Evolutionary conservation across 2,888 invertebrate genomes (phyloP), one percentile per base, ranked within the genome.

Genomic region (Dicranocentrus wangi): DNA sequence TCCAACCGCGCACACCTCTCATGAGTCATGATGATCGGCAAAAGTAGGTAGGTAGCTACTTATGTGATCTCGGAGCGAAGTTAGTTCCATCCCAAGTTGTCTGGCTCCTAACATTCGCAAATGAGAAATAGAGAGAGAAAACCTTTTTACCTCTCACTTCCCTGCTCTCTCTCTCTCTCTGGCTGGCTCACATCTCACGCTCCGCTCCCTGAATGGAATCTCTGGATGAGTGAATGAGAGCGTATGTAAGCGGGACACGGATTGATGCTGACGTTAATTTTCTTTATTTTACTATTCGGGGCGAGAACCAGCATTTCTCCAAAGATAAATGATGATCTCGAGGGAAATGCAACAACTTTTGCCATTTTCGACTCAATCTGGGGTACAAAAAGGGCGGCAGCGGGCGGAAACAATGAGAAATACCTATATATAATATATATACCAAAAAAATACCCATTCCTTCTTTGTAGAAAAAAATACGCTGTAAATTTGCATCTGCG

Each of bases 211-310:
- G 15, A 25, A 27, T 1, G 25, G 25, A 23, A 27, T 25, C 23
- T 21, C 53, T 55, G 71, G 61, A 23, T 25, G 53, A 73, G 32
- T 73, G 72, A 51, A 51, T 51, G 63, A 73, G n/a, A 51, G 63
- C 21, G 63, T 51, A 43, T 73, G 72, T 63, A 73, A 63, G 63
- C 63, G 51, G 32, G 55, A 76, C 65, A 43, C 23, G 81, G 81
- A 81, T 81, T 76, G 81, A 76, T 71, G 70, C 55, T 76, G 81
- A 81, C 81, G 81, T 76, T 81, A 81, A 81, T 81, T 81, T 76
- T 76, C 76, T 76, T 81, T 76, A 10, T 51, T 10, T 51, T 51
- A n/a, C 51, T 5, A 51, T n/a, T n/a, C n/a, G n/a, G n/a, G n/a
- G 51, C n/a, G 51, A 13, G 39, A 39, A 39, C 7, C 51, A 51